Base-by-base conservation (phyloP, 2,113 vertebrate genomes). In the Pteruthius melanotis region DNA sequence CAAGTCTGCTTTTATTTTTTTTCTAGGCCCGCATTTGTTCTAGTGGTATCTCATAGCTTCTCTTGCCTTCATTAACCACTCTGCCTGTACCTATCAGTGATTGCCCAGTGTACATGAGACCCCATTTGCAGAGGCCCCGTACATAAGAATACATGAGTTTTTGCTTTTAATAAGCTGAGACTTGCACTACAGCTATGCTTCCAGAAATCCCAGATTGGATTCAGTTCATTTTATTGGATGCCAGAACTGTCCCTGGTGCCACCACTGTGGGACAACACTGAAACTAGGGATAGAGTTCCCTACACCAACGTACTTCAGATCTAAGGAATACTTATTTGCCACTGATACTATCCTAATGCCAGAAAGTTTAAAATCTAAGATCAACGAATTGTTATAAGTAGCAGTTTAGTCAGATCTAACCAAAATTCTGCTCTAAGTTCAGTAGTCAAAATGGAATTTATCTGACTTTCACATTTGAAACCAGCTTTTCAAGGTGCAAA, bases 81-180 rank as follows among this genome's bases (percentile, higher is more conserved):
- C 22, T 4, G 3, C 44, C 19, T 1, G 3, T 71, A 61, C 16
- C 39, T 15, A 2, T 63, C 53, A 39, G 44, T 37, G 33, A 12
- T 24, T 79, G 24, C 47, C 20, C 22, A 18, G 2, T 23, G 47
- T 45, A 56, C 4, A 2, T 22, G 4, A 60, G 23, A 69, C 17
- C 30, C 47, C 45, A 10, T 86, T 83, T 68, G 35, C 53, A 54
- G 30, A 42, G 61, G n/a, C 23, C 24, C n/a, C 1, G 0, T 39
- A 44, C 3, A 3, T 47, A 61, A 23, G 69, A 42, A 33, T 52
- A 23, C 1, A 0, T 1, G 15, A 60, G n/a, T 71, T 1, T 0
- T 26, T 82, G 37, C 47, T 89, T 89, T 79, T 50, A 49, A 3
- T 40, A 37, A 87, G 24, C 28, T 20, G 17, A 22, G 13, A 11